These are phyloP conservation scores for Trogon melanurus DNA, from an alignment of 2,113 vertebrate genomes.

Conservation along the genomic window DNA sequence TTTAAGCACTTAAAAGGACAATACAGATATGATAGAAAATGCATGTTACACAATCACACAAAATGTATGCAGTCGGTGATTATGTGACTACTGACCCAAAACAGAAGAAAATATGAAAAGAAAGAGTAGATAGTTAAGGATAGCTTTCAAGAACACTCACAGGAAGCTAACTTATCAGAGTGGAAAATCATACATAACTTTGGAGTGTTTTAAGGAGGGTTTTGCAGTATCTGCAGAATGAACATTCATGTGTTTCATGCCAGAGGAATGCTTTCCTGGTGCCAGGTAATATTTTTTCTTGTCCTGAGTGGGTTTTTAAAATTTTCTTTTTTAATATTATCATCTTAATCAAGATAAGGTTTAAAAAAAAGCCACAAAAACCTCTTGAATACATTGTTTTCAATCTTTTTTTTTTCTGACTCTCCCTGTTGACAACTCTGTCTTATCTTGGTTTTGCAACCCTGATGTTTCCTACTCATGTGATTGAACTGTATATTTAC, in stretches of 20 bases:
- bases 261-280: constrained; percentile 32
- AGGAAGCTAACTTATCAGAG: not conserved
- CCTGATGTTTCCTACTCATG: not conserved
- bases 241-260: not conserved
- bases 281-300: not conserved
- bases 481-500: not conserved
- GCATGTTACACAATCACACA: not conserved
- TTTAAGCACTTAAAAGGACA: not conserved
- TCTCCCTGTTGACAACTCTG: not conserved
- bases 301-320: not conserved
- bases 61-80: not conserved
- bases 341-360: not conserved
- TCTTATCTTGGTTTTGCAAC: not conserved
- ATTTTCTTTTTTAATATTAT: not conserved
- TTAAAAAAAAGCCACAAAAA: not conserved
- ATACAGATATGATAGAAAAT: not conserved
- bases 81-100: not conserved
- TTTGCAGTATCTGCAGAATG: not conserved
- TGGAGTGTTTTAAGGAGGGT: not conserved
- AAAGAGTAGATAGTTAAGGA: not conserved
- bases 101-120: not conserved
- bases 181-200: constrained; percentile 3
- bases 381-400: not conserved
- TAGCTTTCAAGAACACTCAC: not conserved
- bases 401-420: not conserved